A percentile compares a stretch with the other conserved stretches of the same genome.
phyloP scores from a whole-genome alignment of 1,140 invertebrate species.

The Plectrocnemia conspersa region DNA sequence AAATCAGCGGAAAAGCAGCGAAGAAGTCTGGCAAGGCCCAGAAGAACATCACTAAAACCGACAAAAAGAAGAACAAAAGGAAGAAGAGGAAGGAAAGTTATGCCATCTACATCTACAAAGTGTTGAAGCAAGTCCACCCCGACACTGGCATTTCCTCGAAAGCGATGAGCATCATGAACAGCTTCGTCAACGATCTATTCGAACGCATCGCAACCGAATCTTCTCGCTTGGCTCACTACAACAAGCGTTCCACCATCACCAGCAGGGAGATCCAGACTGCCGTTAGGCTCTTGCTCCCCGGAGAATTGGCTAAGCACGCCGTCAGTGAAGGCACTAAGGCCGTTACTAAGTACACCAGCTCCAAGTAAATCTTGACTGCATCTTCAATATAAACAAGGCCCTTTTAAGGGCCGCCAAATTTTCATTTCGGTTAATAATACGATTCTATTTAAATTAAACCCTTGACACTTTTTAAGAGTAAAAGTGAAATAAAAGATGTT shows the following conservation, averaged over 20 bases:
- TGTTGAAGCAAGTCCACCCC: slow-evolving; percentile 52
- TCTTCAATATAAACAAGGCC: slow-evolving; percentile 38
- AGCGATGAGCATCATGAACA: slow-evolving; percentile 46
- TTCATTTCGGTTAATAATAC: no score
- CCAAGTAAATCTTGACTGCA: slow-evolving; percentile 42
- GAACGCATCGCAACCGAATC: slow-evolving; percentile 27
- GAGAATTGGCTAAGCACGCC: slow-evolving; percentile 59
- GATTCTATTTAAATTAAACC: no score
- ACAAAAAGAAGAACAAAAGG: slow-evolving; percentile 57
- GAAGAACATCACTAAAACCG: slow-evolving; percentile 52
- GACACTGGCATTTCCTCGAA: slow-evolving; percentile 55
- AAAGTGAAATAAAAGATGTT: no score
- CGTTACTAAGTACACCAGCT: slow-evolving; percentile 55
- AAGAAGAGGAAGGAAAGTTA: slow-evolving; percentile 61
- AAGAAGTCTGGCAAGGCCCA: slow-evolving; percentile 55
- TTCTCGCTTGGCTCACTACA: slow-evolving; percentile 65
- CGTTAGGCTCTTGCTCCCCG: slow-evolving; percentile 53
- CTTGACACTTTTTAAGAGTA: no score
- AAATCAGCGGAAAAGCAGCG: slow-evolving; percentile 48
- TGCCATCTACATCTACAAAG: slow-evolving; percentile 65
- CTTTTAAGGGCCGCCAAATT: slow-evolving; percentile 7
- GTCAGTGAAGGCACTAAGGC: slow-evolving; percentile 58
- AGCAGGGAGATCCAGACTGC: slow-evolving; percentile 53
- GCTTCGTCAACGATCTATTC: neutral
- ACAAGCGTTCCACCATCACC: slow-evolving; percentile 60